A percentile compares a stretch with the other conserved stretches of the same genome.
Conservation (phyloP, 1,140 invertebrate species). For the Saxidomus purpurata region DNA sequence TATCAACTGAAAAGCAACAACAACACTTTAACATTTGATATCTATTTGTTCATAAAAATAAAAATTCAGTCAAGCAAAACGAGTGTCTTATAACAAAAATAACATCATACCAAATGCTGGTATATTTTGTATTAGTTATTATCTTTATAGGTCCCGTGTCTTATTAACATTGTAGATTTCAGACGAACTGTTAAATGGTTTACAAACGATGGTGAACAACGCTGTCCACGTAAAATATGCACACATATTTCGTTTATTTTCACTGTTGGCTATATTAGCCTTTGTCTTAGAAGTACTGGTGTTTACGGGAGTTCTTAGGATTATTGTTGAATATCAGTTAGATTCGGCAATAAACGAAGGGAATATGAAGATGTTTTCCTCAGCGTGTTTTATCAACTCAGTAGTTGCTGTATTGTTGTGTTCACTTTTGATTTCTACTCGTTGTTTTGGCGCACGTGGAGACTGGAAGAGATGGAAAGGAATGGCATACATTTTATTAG, state of each 20-base stretch:
- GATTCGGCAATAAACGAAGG: neutral
- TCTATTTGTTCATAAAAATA: no score
- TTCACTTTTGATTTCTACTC: neutral
- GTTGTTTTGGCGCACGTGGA: neutral
- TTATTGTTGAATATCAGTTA: neutral
- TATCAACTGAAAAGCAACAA: no score
- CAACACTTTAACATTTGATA: no score
- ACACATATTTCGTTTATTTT: neutral
- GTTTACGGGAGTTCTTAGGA: no score
- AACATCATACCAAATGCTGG: no score
- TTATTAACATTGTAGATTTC: no score
- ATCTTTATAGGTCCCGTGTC: no score
- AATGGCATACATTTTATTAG: neutral
- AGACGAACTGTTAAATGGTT: neutral
- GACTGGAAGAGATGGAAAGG: constrained; percentile 6
- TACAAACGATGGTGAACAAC: neutral
- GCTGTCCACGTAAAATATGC: neutral
- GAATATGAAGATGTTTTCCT: no score
- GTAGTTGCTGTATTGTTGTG: neutral
- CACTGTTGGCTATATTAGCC: neutral
- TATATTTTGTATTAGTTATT: no score
- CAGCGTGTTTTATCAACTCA: neutral
- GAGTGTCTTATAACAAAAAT: no score
- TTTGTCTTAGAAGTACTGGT: neutral
- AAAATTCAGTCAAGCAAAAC: no score